Evolutionary conservation across 2,888 invertebrate species (phyloP).

Genomic region (Lasius platythorax): DNA sequence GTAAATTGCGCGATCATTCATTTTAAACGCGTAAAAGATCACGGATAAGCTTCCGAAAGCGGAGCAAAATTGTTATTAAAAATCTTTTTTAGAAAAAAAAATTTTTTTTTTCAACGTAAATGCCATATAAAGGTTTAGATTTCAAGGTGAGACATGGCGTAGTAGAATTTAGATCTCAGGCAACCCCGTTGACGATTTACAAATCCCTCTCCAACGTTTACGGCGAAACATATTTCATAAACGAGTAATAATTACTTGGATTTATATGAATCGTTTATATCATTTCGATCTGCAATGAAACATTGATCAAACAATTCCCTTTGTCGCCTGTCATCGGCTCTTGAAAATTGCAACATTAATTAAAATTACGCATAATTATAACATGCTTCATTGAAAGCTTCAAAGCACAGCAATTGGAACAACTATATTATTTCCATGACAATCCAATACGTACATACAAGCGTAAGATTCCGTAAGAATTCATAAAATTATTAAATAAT

Average conservation of each 20-base stretch:
- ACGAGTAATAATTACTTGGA: constrained; percentile 8
- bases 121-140: not conserved
- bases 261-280: constrained; percentile 7
- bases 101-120: not conserved
- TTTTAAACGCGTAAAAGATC: not conserved
- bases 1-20: not conserved
- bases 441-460: not conserved
- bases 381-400: not conserved
- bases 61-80: constrained; percentile 12
- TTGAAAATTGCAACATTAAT: not conserved
- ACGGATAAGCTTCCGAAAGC: not conserved
- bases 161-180: constrained; percentile 21
- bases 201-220: constrained; percentile 20
- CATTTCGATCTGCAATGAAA: not conserved
- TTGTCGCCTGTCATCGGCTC: not conserved
- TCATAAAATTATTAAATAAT: not conserved
- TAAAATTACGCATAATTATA: constrained; percentile 19
- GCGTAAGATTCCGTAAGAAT: not conserved
- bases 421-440: not conserved
- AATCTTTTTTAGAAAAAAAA: not conserved
- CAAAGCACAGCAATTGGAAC: not conserved
- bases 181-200: constrained; percentile 21
- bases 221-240: not conserved
- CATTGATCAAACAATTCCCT: not conserved
- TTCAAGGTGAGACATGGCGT: constrained; percentile 7